A percentile compares a stretch with the other conserved stretches of the same genome.
Evolutionary conservation across 2,888 invertebrate species (phyloP).

Genomic region (Netelia virgata): DNA sequence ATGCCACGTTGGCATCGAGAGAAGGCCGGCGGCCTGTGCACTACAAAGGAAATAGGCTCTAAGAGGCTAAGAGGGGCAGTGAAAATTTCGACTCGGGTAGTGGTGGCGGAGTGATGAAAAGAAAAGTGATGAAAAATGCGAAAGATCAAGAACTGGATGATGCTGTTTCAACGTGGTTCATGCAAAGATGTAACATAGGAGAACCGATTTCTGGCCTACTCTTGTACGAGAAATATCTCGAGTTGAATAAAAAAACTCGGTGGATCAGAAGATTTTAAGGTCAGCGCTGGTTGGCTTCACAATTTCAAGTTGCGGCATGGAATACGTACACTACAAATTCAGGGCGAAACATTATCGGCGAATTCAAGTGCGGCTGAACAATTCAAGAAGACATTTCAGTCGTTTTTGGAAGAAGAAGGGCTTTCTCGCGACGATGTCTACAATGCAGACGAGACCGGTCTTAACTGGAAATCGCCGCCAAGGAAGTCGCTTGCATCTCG

Average conservation of each 20-base stretch:
- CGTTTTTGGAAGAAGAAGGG: slow-evolving; percentile 12
- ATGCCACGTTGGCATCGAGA: too few species aligned
- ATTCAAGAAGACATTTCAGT: slow-evolving; percentile 21
- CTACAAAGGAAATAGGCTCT: too few species aligned
- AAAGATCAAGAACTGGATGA: slow-evolving; percentile 71
- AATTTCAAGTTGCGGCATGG: neutral
- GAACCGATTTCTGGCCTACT: slow-evolving; percentile 69
- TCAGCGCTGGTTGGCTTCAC: slow-evolving; percentile 10
- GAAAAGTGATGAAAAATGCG: slow-evolving; percentile 71
- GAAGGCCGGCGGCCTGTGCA: too few species aligned
- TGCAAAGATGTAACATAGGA: slow-evolving; percentile 68
- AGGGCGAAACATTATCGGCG: neutral
- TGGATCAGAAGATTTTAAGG: slow-evolving; percentile 38
- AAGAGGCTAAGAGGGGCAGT: too few species aligned
- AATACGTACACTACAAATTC: neutral
- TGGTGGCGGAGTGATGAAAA: slow-evolving; percentile 71
- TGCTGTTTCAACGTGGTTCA: slow-evolving; percentile 73
- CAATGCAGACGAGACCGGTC: slow-evolving; percentile 73
- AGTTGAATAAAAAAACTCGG: slow-evolving; percentile 46
- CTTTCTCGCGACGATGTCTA: slow-evolving; percentile 66
- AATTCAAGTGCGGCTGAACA: neutral
- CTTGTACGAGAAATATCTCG: slow-evolving; percentile 51
- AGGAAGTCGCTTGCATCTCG: slow-evolving; percentile 65
- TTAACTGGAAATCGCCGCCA: slow-evolving; percentile 71
- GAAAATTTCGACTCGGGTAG: too few species aligned